These are phyloP conservation scores for Chrysopilus asiliformis DNA, from an alignment of 2,888 invertebrate genomes.

Conservation along the genomic window DNA sequence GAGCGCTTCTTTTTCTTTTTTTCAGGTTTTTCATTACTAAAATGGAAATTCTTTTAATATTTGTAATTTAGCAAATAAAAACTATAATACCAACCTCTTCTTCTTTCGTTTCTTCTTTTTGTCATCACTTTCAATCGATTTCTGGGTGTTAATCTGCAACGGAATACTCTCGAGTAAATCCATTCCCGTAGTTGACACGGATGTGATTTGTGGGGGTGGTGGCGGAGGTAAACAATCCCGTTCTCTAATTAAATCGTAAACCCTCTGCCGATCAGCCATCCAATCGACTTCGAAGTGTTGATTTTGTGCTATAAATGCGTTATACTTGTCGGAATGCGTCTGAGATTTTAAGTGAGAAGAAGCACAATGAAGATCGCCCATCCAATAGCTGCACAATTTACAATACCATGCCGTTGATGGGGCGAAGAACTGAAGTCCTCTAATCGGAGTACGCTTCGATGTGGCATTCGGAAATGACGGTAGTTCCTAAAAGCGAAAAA, in stretches of 20 bases:
- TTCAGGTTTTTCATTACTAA: slow-evolving; percentile 31
- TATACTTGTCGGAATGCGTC: slow-evolving; percentile 65
- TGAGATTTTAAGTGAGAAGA: slow-evolving; percentile 72
- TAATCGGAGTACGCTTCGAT: slow-evolving; percentile 66
- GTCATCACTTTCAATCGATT: slow-evolving; percentile 22
- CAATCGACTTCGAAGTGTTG: slow-evolving; percentile 81
- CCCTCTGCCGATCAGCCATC: slow-evolving; percentile 67
- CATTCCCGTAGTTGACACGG: slow-evolving; percentile 19
- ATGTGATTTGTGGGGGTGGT: slow-evolving; percentile 22
- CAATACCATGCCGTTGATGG: slow-evolving; percentile 83
- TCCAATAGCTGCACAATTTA: slow-evolving; percentile 75
- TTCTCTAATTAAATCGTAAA: slow-evolving; percentile 39
- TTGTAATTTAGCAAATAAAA: not conserved
- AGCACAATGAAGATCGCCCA: slow-evolving; percentile 79
- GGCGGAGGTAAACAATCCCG: slow-evolving; percentile 24
- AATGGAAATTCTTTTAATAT: slow-evolving; percentile 1
- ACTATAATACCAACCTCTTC: slow-evolving; percentile 32
- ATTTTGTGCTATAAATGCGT: slow-evolving; percentile 68
- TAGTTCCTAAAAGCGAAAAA: slow-evolving; percentile 38
- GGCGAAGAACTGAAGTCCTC: slow-evolving; percentile 78
- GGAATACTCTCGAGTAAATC: slow-evolving; percentile 16
- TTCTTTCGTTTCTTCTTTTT: slow-evolving; percentile 45
- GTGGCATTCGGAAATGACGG: slow-evolving; percentile 56
- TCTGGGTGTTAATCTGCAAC: slow-evolving; percentile 14
- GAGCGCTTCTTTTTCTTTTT: slow-evolving; percentile 40